phyloP scores from a whole-genome alignment of 2,888 invertebrate genomes.

The Oxystoma pomonae region DNA sequence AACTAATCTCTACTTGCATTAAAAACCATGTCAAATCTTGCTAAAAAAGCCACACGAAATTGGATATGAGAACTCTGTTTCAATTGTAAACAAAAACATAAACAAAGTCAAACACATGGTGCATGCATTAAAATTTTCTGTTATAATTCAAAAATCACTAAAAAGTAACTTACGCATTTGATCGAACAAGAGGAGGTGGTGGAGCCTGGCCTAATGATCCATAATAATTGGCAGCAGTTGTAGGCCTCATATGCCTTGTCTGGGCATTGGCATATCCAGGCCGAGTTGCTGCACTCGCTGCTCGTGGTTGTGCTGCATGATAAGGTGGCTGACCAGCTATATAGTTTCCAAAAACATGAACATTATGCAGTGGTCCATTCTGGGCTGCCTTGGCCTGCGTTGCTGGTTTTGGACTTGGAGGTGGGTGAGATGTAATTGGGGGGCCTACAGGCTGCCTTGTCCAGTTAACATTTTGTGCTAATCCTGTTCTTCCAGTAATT shows the following conservation, averaged over 20 bases:
- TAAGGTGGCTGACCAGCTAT: conserved; percentile 37
- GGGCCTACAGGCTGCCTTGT: conserved; percentile 73
- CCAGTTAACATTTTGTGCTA: conserved; percentile 62
- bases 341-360: conserved; percentile 38
- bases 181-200: conserved; percentile 54
- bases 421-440: conserved; percentile 57
- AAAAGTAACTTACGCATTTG: conserved; percentile 42
- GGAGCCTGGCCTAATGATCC: conserved; percentile 44
- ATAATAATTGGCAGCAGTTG: conserved; percentile 33
- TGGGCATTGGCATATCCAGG: conserved; percentile 44
- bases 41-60: too few relatives aligned
- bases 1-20: too few relatives aligned
- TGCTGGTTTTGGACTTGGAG: conserved; percentile 43
- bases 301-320: conserved; percentile 37
- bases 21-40: too few relatives aligned
- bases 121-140: too few relatives aligned
- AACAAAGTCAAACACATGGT: too few relatives aligned
- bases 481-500: conserved; percentile 50
- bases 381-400: conserved; percentile 40
- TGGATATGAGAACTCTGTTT: too few relatives aligned
- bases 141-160: conserved; percentile 2
- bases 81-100: too few relatives aligned
- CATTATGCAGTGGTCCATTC: conserved; percentile 39
- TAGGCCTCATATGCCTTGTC: conserved; percentile 38
- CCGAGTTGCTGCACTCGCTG: conserved; percentile 38